Evolutionary conservation across 2,888 invertebrate genomes (phyloP).

Genomic region (Lochmaea capreae): DNA sequence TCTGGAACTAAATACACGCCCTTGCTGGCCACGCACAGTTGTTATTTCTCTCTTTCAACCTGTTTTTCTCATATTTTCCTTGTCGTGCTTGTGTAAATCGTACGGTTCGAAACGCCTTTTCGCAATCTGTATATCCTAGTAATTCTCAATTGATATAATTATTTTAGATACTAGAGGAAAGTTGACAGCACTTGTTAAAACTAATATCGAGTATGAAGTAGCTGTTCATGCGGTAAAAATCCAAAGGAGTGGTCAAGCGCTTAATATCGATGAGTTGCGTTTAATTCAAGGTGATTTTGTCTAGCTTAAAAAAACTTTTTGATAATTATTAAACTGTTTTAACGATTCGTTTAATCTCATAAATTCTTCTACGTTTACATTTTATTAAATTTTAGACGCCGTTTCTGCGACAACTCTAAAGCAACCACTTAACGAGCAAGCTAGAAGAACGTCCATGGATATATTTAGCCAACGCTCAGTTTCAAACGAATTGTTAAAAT

Average conservation of each 20-base stretch:
- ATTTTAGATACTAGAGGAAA: conserved; percentile 38
- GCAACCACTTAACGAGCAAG: conserved; percentile 51
- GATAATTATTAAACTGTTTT: too few relatives aligned
- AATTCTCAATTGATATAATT: background rate
- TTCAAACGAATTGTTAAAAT: conserved; percentile 71
- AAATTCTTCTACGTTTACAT: background rate
- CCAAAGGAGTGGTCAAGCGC: conserved; percentile 68
- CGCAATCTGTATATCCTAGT: too few relatives aligned
- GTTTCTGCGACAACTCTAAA: conserved; percentile 55
- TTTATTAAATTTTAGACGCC: conserved; percentile 50
- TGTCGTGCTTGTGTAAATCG: too few relatives aligned
- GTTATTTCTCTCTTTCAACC: too few relatives aligned
- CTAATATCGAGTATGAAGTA: conserved; percentile 63
- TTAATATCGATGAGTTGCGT: conserved; percentile 69
- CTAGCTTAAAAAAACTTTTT: background rate
- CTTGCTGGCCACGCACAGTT: too few relatives aligned
- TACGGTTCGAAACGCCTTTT: too few relatives aligned
- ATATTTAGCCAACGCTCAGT: conserved; percentile 69
- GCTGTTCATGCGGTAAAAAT: conserved; percentile 72
- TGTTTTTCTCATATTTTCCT: too few relatives aligned
- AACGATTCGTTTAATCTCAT: too few relatives aligned
- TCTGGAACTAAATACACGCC: too few relatives aligned
- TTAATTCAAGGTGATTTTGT: conserved; percentile 39
- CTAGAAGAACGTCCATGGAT: conserved; percentile 63
- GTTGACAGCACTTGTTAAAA: conserved; percentile 41